Evolutionary conservation across 2,113 vertebrate species (phyloP).

Genomic region (Anhinga rufa): DNA sequence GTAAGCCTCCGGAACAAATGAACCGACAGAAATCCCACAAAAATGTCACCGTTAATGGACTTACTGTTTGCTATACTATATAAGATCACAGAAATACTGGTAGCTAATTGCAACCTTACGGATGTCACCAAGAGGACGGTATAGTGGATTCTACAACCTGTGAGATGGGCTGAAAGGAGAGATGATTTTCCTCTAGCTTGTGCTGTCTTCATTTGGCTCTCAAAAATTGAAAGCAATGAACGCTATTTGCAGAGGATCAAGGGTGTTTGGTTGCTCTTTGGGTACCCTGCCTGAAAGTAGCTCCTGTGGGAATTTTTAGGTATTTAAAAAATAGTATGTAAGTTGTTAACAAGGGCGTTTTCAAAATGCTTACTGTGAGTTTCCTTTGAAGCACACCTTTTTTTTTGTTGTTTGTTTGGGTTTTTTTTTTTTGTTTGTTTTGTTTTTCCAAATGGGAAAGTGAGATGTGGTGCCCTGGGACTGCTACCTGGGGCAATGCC

Average conservation of each 20-base stretch:
- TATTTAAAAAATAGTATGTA: fast-evolving
- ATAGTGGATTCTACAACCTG: background rate
- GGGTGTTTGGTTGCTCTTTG: background rate
- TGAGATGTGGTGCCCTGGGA: background rate
- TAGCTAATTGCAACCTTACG: background rate
- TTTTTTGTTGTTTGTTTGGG: background rate
- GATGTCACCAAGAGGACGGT: background rate
- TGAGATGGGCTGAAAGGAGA: background rate
- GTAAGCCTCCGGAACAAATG: background rate
- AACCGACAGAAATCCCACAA: background rate
- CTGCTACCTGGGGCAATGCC: background rate
- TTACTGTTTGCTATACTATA: background rate
- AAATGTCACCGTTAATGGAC: background rate
- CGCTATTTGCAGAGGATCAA: background rate
- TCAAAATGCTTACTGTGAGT: background rate
- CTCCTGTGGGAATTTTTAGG: background rate
- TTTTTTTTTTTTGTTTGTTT: background rate
- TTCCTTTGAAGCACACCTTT: background rate
- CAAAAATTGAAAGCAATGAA: background rate
- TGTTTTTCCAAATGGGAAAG: background rate
- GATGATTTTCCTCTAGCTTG: background rate
- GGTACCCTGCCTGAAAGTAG: background rate
- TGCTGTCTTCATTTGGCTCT: background rate
- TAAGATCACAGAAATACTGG: background rate
- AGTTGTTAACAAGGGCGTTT: background rate